Conservation (phyloP, 2,888 invertebrate species). For the Esperia sulphurella region DNA sequence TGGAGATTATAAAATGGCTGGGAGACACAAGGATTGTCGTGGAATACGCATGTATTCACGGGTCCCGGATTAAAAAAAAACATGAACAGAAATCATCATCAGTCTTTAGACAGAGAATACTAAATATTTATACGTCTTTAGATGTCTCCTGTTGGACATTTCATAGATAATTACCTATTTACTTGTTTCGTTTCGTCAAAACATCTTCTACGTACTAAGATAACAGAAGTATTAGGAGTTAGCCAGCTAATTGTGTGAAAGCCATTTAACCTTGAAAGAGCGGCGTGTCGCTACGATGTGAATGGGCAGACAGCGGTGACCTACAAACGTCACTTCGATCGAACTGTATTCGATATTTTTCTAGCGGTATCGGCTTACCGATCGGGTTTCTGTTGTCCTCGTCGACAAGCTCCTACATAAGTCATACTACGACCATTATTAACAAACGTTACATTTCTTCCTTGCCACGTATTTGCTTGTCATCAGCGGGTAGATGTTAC, state of each 20-base stretch:
- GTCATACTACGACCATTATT: too few relatives aligned
- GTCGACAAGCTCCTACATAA: too few relatives aligned
- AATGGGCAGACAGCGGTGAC: conserved; percentile 49
- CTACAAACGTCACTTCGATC: conserved; percentile 47
- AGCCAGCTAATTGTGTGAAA: conserved; percentile 45
- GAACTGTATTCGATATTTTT: conserved; percentile 40
- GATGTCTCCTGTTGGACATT: too few relatives aligned
- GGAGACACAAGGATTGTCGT: too few relatives aligned
- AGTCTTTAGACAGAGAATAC: too few relatives aligned
- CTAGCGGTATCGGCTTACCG: conserved; percentile 30
- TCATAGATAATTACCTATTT: too few relatives aligned
- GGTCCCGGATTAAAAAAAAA: too few relatives aligned
- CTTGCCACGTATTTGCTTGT: neutral
- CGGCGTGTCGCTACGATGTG: conserved; percentile 33
- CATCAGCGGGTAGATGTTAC: too few relatives aligned
- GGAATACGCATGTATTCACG: too few relatives aligned
- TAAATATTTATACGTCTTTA: too few relatives aligned
- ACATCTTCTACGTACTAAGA: neutral
- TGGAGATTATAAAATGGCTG: too few relatives aligned
- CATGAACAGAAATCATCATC: too few relatives aligned
- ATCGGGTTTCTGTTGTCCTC: conserved; percentile 1
- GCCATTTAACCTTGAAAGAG: conserved; percentile 56
- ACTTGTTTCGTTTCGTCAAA: neutral
- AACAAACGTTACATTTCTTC: neutral
- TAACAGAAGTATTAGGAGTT: neutral